Evolutionary conservation across 2,113 vertebrate genomes (phyloP), one percentile per base, ranked within the genome.

Genomic region (Pollimyrus isidori): DNA sequence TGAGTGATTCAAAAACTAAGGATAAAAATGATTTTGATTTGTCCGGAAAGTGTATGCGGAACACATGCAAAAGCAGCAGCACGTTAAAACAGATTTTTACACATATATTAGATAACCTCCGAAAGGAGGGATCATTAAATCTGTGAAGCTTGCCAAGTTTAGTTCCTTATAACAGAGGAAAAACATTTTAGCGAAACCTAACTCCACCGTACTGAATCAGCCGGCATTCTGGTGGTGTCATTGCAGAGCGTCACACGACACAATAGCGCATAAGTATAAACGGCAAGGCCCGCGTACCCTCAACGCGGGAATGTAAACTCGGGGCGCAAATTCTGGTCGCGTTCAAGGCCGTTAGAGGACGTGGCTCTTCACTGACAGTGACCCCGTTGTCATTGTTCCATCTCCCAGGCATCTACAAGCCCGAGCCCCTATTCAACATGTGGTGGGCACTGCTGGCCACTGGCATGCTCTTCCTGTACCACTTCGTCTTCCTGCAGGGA

Each of bases 401-500:
- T 62, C 89, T 88, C 92, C 87, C 93, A 99, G 98, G 98, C 91
- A 96, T 97, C 90, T 99, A 99, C 94, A 98, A 96, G 89, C 97
- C 98, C 19, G 98, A 99, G 93, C 97, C 98, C 0, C 94, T 98
- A 89, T 92, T 94, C 91, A 97, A 98, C 94, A 98, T 99, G 96
- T 97, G 96, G 96, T 99, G 98, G 98, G 97, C 98, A 7, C 94
- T 99, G 91, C 95, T 99, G 53, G 96, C 98, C 89, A 98, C 96
- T 0, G 98, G 98, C 89, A 95, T 99, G 92, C 98, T 99, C 94
- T 99, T 99, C 95, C 95, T 99, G 69, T 99, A 99, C 92, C 98
- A 99, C 92, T 99, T 98, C 90, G 94, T 96, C 92, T 93, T 99
- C 94, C 93, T 99, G 92, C 98, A 99, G 94, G 92, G 96, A 89